Base-by-base conservation (phyloP, 2,797 vertebrate species). In the Huso huso region DNA sequence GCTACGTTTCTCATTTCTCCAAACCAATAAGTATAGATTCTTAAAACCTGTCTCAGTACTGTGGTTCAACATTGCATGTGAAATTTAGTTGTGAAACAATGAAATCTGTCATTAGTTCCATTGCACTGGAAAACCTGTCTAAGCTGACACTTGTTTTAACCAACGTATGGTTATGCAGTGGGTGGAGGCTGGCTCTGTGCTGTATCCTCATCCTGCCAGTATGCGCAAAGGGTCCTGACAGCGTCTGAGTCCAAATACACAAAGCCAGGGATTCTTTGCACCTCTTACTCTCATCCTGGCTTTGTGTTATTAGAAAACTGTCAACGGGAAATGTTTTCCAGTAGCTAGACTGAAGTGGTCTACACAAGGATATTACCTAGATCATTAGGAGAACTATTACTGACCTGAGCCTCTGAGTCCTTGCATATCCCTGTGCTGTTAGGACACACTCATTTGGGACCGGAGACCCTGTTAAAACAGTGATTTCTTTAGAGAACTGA, bases 201-300 rank as follows among this genome's bases (percentile, higher is more conserved):
- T 37, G 5, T 37, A 37, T 48, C 7, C 81, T 80, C 86, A 87
- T 89, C 77, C 79, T 77, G 79, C 83, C 83, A 81, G 78, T 85
- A 87, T 88, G 88, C 73, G 79, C 85, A 86, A 84, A 73, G 76
- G 76, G 77, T 68, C 69, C 71, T 76, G 83, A 86, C 81, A 77
- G 70, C 73, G 82, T 87, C 87, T 86, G 82, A 76, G 80, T 81
- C 81, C 81, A 84, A 88, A 91, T 89, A 90, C 89, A 93, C 90
- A 92, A 93, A 93, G 89, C 59, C 62, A 71, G 74, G 75, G 70
- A 69, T 70, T 71, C 75, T 85, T 79, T 70, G 75, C 81, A 83
- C 84, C 82, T 62, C 51, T 64, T 12, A 13, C 13, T 48, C 10
- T 65, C 23, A 63, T 51, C 15, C 61, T 61, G 65, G 49, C 61